A percentile compares a stretch with the other conserved stretches of the same genome.
Evolutionary conservation across 2,113 vertebrate genomes (phyloP).

Genomic region (Tragelaphus imberbis): DNA sequence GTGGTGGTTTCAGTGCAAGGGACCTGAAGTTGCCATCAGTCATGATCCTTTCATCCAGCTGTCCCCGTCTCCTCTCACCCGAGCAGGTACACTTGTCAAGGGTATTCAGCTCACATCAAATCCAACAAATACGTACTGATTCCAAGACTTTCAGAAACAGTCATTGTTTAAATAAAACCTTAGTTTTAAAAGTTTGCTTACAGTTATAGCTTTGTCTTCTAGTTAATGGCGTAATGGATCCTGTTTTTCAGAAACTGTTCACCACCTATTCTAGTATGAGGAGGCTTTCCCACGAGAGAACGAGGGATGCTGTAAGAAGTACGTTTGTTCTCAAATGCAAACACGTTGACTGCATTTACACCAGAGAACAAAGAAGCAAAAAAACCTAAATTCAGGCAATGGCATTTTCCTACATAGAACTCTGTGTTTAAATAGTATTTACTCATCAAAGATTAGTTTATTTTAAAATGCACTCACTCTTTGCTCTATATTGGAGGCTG

Average conservation of each 20-base stretch:
- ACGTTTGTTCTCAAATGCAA: neutral
- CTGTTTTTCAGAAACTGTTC: neutral
- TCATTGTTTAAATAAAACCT: neutral
- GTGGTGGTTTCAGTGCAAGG: fast-evolving
- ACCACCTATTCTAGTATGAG: neutral
- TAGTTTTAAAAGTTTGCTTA: neutral
- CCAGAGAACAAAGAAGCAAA: slow-evolving; percentile 12
- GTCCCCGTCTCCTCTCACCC: fast-evolving
- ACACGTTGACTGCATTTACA: no score
- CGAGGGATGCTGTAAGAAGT: neutral
- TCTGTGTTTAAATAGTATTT: neutral
- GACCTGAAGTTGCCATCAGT: fast-evolving
- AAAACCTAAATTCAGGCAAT: neutral
- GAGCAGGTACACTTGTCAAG: neutral
- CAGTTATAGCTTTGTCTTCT: neutral
- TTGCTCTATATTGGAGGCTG: neutral
- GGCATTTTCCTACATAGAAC: neutral
- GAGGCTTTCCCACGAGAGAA: fast-evolving
- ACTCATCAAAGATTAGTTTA: neutral
- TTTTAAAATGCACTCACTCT: neutral
- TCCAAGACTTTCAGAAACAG: neutral
- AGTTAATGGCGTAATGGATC: neutral
- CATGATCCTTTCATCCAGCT: fast-evolving
- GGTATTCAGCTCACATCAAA: fast-evolving
- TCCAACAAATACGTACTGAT: fast-evolving